Base-by-base conservation (phyloP, 2,888 invertebrate genomes). In the Parnassius apollo region DNA sequence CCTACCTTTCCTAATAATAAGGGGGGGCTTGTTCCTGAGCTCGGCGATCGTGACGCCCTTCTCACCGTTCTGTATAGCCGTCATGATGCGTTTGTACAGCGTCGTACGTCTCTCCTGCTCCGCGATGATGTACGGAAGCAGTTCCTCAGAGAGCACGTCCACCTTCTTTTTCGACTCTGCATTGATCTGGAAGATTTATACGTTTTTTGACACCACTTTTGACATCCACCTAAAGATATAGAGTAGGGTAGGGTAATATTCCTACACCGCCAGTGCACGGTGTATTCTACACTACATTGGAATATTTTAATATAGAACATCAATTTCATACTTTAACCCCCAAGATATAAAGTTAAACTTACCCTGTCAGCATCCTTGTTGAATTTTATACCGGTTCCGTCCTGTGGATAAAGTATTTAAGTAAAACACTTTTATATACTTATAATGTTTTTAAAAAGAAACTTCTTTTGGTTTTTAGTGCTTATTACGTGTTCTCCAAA, bases 101-200 rank as follows among this genome's bases (percentile, higher is more conserved):
- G 89, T 88, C 1, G 81, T 85, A 0, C 91, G 75, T 0, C 91
- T 69, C 67, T 91, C 91, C 66, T 91, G 91, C 52, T 91, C 91
- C 0, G 90, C 89, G 62, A 90, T 88, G 2, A 91, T 90, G 69
- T 90, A 91, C 0, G 91, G 91, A 0, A 91, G 76, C 0, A 91
- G 72, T 48, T 91, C 91, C 58, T 91, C 91, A 0, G 91, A 91
- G 0, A 91, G 64, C 0, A 91, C 90, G 50, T 91, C 91, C 0
- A 90, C 90, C 54, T 91, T 90, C 77, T 91, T 91, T 69, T 90
- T 91, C 0, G 91, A 83, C 68, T 91, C 90, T 0, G 91, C 91
- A 65, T 91, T 91, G 82, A 91, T 88, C 91, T 87, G 63, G 0
- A 9, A 44, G 42, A 9, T 7, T 35, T 35, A 35, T 35, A 35